Conservation (phyloP, 2,888 invertebrate species). For the Xanthostigma xanthostigma region DNA sequence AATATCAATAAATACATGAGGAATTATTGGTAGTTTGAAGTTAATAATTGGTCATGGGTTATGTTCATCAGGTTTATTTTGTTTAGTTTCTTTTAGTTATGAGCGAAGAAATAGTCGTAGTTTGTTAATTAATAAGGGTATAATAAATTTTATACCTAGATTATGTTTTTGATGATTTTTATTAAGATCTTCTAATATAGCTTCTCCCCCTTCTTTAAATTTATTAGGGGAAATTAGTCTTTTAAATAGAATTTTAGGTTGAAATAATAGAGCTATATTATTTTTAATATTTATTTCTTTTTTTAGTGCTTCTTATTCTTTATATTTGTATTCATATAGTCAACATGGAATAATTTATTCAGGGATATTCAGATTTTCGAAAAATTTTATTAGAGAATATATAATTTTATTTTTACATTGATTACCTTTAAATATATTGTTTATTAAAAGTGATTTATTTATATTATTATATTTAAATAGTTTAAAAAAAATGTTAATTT, state of each 20-base stretch:
- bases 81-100: constrained; percentile 48
- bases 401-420: constrained; percentile 45
- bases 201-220: constrained; percentile 51
- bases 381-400: constrained; percentile 37
- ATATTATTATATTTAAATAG: constrained; percentile 43
- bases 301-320: constrained; percentile 46
- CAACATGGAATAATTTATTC: constrained; percentile 43
- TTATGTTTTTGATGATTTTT: constrained; percentile 50
- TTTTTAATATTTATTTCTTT: constrained; percentile 42
- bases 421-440: constrained; percentile 44
- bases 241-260: constrained; percentile 40
- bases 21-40: constrained; percentile 33
- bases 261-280: constrained; percentile 34
- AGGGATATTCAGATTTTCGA: constrained; percentile 34
- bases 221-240: constrained; percentile 49
- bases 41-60: constrained; percentile 51
- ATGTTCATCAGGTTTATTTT: constrained; percentile 50
- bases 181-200: constrained; percentile 45
- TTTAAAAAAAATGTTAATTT: constrained; percentile 52
- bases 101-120: constrained; percentile 43
- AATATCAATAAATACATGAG: constrained; percentile 38
- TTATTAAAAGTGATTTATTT: constrained; percentile 37
- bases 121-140: constrained; percentile 44
- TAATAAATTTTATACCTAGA: constrained; percentile 41
- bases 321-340: constrained; percentile 45